Conservation (phyloP, 2,113 vertebrate species). For the Hepsetus odoe region DNA sequence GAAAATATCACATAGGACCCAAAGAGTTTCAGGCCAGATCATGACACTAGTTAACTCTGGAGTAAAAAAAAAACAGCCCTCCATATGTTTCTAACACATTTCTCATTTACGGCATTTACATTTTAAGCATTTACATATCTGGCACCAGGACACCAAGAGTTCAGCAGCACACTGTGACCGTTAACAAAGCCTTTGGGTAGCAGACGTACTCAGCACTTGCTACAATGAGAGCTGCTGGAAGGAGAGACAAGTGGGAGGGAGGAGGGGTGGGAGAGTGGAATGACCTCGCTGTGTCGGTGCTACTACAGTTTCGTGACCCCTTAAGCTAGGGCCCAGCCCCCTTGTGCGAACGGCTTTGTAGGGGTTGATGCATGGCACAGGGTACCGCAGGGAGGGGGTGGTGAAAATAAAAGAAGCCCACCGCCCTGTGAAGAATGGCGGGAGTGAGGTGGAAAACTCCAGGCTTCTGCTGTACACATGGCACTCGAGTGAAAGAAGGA, state of each 20-base stretch:
- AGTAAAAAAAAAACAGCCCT: slow-evolving; percentile 40
- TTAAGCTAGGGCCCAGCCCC: slow-evolving; percentile 73
- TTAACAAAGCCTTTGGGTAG: slow-evolving; percentile 61
- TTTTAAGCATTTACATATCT: no score
- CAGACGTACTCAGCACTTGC: slow-evolving; percentile 65
- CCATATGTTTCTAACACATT: slow-evolving; percentile 43
- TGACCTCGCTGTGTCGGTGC: slow-evolving; percentile 69
- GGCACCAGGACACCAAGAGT: slow-evolving; percentile 32
- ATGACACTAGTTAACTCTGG: slow-evolving; percentile 33
- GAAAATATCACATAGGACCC: no score
- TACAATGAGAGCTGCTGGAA: slow-evolving; percentile 66
- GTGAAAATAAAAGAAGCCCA: slow-evolving; percentile 40
- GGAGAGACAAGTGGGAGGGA: slow-evolving; percentile 53
- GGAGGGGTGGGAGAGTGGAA: slow-evolving; percentile 60
- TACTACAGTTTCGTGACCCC: slow-evolving; percentile 74
- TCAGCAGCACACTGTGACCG: slow-evolving; percentile 30
- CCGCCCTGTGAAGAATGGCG: slow-evolving; percentile 51
- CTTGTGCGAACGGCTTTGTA: slow-evolving; percentile 71
- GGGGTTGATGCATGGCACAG: slow-evolving; percentile 49
- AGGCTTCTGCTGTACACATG: slow-evolving; percentile 71
- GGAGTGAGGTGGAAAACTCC: slow-evolving; percentile 51
- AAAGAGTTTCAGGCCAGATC: neutral
- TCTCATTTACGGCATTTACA: no score
- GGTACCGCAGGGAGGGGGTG: slow-evolving; percentile 42
- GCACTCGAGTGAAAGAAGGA: slow-evolving; percentile 69